These are phyloP conservation scores for Cydia fagiglandana DNA, from an alignment of 1,140 invertebrate species.

Conservation along the genomic window DNA sequence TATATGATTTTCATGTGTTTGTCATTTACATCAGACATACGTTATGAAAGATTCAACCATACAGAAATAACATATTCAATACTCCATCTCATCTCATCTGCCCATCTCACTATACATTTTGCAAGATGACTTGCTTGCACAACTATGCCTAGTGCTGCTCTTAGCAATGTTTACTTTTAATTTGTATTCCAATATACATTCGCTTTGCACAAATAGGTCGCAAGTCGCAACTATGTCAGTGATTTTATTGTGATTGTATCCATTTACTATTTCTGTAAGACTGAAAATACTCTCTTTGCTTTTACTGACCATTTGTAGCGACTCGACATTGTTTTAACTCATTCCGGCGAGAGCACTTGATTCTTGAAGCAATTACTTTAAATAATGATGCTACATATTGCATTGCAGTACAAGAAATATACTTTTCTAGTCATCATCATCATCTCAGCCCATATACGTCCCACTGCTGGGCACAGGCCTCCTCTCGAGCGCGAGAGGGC, in stretches of 20 bases:
- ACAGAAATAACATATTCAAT: too few species aligned
- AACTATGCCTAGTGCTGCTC: neutral
- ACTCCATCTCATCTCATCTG: neutral
- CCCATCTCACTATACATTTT: neutral
- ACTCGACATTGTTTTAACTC: neutral
- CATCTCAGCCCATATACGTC: too few species aligned
- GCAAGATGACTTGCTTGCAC: neutral
- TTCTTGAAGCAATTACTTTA: neutral
- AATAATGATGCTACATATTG: neutral
- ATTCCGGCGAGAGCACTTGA: neutral
- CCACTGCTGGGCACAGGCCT: too few species aligned
- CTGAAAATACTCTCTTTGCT: neutral
- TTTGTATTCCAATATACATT: constrained; percentile 14
- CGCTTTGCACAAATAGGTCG: constrained; percentile 27
- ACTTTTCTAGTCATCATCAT: too few species aligned
- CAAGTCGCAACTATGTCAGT: neutral
- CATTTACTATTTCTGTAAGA: constrained; percentile 19
- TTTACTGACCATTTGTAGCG: neutral
- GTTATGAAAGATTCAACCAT: too few species aligned
- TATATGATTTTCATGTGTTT: too few species aligned
- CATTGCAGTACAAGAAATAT: neutral
- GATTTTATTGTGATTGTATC: constrained; percentile 17
- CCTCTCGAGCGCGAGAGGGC: too few species aligned
- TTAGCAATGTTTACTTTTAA: constrained; percentile 24
- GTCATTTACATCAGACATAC: too few species aligned